Conservation (phyloP, 2,888 invertebrate species). For the Melipona beecheii region DNA sequence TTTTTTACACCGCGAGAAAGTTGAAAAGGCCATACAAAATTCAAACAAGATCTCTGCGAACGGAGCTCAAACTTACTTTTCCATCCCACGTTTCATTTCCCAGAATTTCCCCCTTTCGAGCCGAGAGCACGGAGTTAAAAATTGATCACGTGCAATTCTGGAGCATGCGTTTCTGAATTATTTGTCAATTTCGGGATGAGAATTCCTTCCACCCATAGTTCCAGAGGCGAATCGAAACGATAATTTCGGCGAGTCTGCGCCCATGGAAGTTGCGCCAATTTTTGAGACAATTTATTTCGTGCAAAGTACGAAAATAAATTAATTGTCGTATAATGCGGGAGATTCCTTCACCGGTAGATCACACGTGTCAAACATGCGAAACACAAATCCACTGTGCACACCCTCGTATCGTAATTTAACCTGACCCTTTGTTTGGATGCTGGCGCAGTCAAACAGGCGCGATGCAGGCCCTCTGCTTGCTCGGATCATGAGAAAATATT, state of each 20-base stretch:
- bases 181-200: too few relatives aligned
- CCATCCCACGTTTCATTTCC: conserved; percentile 8
- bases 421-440: conserved; percentile 58
- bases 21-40: conserved; percentile 29
- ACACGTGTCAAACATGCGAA: conserved; percentile 25
- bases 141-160: background rate
- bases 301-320: background rate
- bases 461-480: background rate
- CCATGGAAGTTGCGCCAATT: too few relatives aligned
- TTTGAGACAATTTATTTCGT: too few relatives aligned
- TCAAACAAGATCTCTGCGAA: background rate
- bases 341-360: background rate
- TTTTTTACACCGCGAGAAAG: conserved; percentile 40
- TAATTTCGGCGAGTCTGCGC: too few relatives aligned
- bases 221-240: too few relatives aligned
- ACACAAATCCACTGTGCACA: conserved; percentile 46
- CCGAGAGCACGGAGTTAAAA: background rate
- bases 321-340: background rate
- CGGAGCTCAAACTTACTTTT: conserved; percentile 4
- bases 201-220: too few relatives aligned
- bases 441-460: conserved; percentile 39
- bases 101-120: background rate
- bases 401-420: conserved; percentile 45
- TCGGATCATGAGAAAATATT: conserved; percentile 69
- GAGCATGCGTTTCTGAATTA: too few relatives aligned